Conservation (phyloP, 2,888 invertebrate species). For the Hipparchia semele region DNA sequence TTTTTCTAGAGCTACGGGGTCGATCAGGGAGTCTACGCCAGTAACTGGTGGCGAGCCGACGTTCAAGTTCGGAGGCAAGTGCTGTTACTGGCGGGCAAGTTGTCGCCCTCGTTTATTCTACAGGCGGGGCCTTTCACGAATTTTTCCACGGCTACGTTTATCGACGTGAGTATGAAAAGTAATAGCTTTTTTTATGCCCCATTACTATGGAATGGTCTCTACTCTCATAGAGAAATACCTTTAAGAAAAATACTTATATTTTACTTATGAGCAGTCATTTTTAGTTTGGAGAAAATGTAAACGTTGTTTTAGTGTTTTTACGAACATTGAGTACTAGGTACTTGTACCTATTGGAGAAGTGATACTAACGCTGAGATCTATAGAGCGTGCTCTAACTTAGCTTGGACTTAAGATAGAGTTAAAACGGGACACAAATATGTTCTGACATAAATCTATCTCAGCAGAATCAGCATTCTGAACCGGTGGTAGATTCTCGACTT, state of each 20-base stretch:
- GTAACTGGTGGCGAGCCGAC: slow-evolving; percentile 63
- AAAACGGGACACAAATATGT: no score
- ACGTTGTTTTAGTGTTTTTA: no score
- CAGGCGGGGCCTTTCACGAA: slow-evolving; percentile 60
- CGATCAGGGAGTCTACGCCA: slow-evolving; percentile 55
- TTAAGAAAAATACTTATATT: not conserved
- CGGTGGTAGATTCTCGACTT: no score
- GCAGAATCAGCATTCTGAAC: no score
- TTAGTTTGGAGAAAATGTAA: no score
- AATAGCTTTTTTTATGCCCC: slow-evolving; percentile 12
- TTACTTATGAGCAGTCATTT: not conserved
- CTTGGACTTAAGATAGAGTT: no score
- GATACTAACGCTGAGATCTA: no score
- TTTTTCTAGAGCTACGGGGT: slow-evolving; percentile 49
- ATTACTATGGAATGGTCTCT: slow-evolving; percentile 17
- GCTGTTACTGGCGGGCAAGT: slow-evolving; percentile 56
- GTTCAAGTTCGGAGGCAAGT: slow-evolving; percentile 48
- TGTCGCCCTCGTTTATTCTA: slow-evolving; percentile 49
- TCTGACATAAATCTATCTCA: no score
- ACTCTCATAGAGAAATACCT: not conserved
- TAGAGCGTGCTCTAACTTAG: no score
- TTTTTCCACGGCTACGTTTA: slow-evolving; percentile 60
- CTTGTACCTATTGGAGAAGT: no score
- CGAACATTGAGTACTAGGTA: no score
- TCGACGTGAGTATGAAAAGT: slow-evolving; percentile 52